Evolutionary conservation across 2,797 vertebrate species (phyloP).

Genomic region (Intellagama lesueurii): DNA sequence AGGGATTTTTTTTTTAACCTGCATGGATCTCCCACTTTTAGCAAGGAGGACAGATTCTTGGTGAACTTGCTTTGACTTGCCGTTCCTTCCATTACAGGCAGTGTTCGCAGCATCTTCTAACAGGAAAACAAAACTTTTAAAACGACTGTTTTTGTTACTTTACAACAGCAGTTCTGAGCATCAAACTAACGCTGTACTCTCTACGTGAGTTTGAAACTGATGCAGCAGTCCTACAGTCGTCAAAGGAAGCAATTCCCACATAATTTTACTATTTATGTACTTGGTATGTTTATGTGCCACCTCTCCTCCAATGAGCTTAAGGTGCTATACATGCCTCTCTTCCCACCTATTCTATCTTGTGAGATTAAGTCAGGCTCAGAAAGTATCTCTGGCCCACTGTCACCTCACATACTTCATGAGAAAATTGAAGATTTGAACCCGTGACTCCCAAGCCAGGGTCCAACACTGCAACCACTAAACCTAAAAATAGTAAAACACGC

Average conservation of each 20-base stretch:
- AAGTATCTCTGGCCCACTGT: too few relatives aligned
- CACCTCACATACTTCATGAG: too few relatives aligned
- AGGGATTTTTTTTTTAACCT: constrained; percentile 28
- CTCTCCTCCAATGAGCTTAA: too few relatives aligned
- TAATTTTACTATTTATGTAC: background rate
- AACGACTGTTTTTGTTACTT: background rate
- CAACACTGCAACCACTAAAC: too few relatives aligned
- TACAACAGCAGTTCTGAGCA: background rate
- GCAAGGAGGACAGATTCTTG: background rate
- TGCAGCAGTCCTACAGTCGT: too few relatives aligned
- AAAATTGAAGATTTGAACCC: too few relatives aligned
- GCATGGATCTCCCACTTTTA: background rate
- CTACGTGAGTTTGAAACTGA: background rate
- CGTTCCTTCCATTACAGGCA: background rate
- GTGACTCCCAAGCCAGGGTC: too few relatives aligned
- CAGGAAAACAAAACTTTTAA: background rate
- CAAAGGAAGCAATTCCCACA: background rate
- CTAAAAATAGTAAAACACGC: background rate
- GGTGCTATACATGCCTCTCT: too few relatives aligned
- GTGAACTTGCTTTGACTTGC: background rate
- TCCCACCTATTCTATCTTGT: too few relatives aligned
- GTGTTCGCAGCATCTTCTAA: constrained; percentile 25
- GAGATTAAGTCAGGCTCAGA: too few relatives aligned
- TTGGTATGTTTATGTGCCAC: too few relatives aligned
- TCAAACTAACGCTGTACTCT: background rate